phyloP scores from a whole-genome alignment of 2,797 vertebrate species.

The Betta splendens region DNA sequence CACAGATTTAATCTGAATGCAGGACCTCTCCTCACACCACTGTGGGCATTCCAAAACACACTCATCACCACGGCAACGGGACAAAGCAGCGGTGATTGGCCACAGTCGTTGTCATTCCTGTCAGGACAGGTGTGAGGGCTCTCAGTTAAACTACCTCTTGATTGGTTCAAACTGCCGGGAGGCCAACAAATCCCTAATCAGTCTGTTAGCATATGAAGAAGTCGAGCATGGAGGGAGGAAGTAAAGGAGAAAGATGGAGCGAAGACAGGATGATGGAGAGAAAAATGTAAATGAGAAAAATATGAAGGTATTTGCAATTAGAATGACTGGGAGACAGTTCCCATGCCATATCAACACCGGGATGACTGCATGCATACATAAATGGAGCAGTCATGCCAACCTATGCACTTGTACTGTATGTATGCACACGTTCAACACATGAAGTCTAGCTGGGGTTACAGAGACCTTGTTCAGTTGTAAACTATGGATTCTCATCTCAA shows the following conservation, averaged over 20 bases:
- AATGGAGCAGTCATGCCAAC: conserved; percentile 13
- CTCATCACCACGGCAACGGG: conserved; percentile 51
- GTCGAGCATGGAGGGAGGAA: conserved; percentile 23
- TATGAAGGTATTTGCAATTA: conserved; percentile 52
- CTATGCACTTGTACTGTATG: not conserved
- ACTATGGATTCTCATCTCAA: no score
- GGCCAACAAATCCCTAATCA: conserved; percentile 73
- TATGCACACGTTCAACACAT: not conserved
- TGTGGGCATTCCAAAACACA: conserved; percentile 48
- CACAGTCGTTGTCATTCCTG: conserved; percentile 70
- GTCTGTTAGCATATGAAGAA: conserved; percentile 59
- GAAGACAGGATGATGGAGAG: not conserved
- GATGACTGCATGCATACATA: not conserved
- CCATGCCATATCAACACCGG: conserved; percentile 12
- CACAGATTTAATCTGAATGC: conserved; percentile 43
- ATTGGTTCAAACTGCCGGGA: conserved; percentile 72
- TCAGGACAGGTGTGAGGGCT: conserved; percentile 71
- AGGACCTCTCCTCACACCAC: conserved; percentile 21
- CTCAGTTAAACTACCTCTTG: conserved; percentile 67
- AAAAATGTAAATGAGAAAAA: conserved; percentile 41
- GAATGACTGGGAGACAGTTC: conserved; percentile 27
- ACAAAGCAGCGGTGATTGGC: conserved; percentile 52
- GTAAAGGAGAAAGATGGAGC: conserved; percentile 8
- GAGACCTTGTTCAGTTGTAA: no score
- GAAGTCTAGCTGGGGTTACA: no score